Percentiles rank a stretch among this genome's conserved stretches.
Evolutionary conservation across 2,797 vertebrate species (phyloP).

Genomic region (Phataginus tetradactyla): DNA sequence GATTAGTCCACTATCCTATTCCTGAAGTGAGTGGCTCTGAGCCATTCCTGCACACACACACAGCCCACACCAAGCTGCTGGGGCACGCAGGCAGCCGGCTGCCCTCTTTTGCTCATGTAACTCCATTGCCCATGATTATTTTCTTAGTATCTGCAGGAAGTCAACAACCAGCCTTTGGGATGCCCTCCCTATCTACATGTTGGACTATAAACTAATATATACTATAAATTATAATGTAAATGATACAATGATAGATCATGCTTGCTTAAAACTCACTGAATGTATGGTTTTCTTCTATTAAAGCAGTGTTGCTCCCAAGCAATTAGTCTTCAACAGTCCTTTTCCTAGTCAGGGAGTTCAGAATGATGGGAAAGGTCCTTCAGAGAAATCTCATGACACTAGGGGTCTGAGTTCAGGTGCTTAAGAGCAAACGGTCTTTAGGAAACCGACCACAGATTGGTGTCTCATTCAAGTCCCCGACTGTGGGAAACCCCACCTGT

Average conservation of each 20-base stretch:
- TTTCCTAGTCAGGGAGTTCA: neutral
- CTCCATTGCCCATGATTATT: slow-evolving; percentile 80
- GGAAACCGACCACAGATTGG: neutral
- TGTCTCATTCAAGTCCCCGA: neutral
- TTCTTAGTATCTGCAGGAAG: slow-evolving; percentile 76
- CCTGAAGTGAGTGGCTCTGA: neutral
- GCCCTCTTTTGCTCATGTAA: slow-evolving; percentile 75
- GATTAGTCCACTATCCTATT: neutral
- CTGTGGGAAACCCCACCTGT: neutral
- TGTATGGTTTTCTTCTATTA: slow-evolving; percentile 54
- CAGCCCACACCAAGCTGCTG: neutral
- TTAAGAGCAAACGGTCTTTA: neutral
- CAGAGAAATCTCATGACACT: neutral
- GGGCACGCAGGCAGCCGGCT: slow-evolving; percentile 64
- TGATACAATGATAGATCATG: neutral
- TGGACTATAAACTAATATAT: slow-evolving; percentile 69
- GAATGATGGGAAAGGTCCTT: neutral
- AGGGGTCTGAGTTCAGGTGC: neutral
- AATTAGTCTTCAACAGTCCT: neutral
- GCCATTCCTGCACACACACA: neutral
- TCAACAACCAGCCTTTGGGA: slow-evolving; percentile 61
- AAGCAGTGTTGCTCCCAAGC: neutral
- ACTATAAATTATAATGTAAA: no score
- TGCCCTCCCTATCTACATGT: slow-evolving; percentile 53
- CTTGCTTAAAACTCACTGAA: slow-evolving; percentile 54